Conservation (phyloP, 2,888 invertebrate species). For the Boloria euphrosyne region DNA sequence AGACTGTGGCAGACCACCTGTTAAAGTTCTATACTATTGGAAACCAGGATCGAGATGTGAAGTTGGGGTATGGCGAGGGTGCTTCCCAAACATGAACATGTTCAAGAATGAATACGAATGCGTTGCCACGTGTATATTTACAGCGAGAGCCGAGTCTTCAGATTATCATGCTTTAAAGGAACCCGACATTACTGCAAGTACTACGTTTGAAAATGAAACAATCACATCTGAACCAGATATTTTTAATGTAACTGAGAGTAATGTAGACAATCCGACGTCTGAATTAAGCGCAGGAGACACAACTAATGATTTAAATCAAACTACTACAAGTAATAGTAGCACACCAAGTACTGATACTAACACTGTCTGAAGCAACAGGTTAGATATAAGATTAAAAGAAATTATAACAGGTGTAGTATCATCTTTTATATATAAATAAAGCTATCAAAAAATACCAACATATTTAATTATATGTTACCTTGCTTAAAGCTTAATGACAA, state of each 20-base stretch:
- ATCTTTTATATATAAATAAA: conserved; percentile 1
- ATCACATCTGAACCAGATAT: not conserved
- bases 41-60: conserved; percentile 72
- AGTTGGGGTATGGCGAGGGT: conserved; percentile 70
- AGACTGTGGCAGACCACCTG: conserved; percentile 63
- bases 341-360: not conserved
- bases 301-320: conserved; percentile 1
- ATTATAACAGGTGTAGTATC: not conserved
- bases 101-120: conserved; percentile 70
- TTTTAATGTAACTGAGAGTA: conserved; percentile 8
- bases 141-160: conserved; percentile 46
- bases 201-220: conserved; percentile 17
- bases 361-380: not conserved
- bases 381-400: not conserved
- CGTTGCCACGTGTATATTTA: conserved; percentile 64
- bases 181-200: conserved; percentile 1
- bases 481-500: no score
- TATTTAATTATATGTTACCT: no score
- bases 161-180: conserved; percentile 49
- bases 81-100: conserved; percentile 70
- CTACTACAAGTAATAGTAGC: not conserved
- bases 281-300: conserved; percentile 15
- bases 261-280: conserved; percentile 14
- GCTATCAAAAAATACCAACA: no score
- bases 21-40: conserved; percentile 68